Evolutionary conservation across 2,888 invertebrate genomes (phyloP).

Genomic region (Empis stercorea): DNA sequence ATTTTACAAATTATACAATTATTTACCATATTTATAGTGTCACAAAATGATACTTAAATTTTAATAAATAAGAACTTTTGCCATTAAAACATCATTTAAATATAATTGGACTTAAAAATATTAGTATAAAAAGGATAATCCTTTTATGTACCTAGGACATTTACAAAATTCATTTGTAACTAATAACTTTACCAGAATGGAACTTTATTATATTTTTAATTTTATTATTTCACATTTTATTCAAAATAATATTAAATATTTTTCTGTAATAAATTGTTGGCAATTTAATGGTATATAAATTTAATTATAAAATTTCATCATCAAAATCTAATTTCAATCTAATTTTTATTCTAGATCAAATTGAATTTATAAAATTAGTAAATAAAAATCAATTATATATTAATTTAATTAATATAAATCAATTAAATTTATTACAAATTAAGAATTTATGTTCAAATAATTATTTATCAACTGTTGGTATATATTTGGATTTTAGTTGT

Average conservation of each 20-base stretch:
- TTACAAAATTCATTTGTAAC: too few relatives aligned
- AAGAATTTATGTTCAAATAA: constrained; percentile 17
- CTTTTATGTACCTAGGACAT: too few relatives aligned
- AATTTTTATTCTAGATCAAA: constrained; percentile 15
- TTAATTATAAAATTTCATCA: background rate
- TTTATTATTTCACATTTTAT: constrained; percentile 24
- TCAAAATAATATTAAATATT: constrained; percentile 16
- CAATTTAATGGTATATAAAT: constrained; percentile 16
- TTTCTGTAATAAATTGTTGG: constrained; percentile 28
- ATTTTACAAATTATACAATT: too few relatives aligned
- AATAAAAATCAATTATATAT: constrained; percentile 17
- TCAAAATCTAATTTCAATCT: background rate
- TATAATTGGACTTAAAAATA: too few relatives aligned
- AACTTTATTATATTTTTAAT: constrained; percentile 13
- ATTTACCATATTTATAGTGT: too few relatives aligned
- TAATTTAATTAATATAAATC: constrained; percentile 7
- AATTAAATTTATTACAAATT: constrained; percentile 10
- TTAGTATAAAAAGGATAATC: too few relatives aligned
- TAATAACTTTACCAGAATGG: constrained; percentile 10
- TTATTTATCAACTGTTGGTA: constrained; percentile 18
- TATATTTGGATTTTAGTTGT: constrained; percentile 26
- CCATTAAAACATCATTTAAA: too few relatives aligned
- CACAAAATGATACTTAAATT: too few relatives aligned
- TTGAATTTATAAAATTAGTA: constrained; percentile 12
- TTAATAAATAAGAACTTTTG: too few relatives aligned